Percentiles rank a stretch among this genome's conserved stretches.
Conservation (phyloP, 64 coral and sea anemone species). For the Anthopleura sola region DNA sequence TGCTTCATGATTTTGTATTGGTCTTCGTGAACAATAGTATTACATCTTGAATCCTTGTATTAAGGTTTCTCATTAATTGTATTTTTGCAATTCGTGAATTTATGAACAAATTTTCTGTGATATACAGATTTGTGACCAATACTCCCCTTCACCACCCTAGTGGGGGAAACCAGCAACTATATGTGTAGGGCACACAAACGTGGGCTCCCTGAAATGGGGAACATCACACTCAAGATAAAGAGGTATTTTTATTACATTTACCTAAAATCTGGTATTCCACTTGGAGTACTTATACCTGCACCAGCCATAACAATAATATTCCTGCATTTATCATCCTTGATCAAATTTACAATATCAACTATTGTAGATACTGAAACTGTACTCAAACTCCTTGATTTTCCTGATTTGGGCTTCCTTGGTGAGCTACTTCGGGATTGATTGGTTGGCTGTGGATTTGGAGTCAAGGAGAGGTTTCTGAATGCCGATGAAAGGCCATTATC, state of each 20-base stretch:
- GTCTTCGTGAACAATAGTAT: no score
- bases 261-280: constrained; percentile 92
- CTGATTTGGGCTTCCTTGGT: constrained; percentile 49
- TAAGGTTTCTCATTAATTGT: no score
- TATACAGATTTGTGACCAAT: no score
- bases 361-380: constrained; percentile 41
- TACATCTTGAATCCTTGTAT: no score
- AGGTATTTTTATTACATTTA: not conserved
- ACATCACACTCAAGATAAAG: no score
- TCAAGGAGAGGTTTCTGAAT: constrained; percentile 69
- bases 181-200: no score
- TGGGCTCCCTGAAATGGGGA: no score
- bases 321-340: constrained; percentile 72
- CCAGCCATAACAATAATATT: constrained; percentile 92
- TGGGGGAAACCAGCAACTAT: no score
- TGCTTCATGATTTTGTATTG: no score
- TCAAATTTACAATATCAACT: constrained; percentile 71
- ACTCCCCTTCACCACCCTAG: no score
- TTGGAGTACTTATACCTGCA: constrained; percentile 81
- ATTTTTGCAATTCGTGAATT: no score
- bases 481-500: constrained; percentile 48
- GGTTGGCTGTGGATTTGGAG: constrained; percentile 42
- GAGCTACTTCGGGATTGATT: constrained; percentile 37
- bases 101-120: no score
- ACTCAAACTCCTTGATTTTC: constrained; percentile 26